A percentile compares a stretch with the other conserved stretches of the same genome.
Conservation (phyloP, 2,113 vertebrate species). For the Corythaixoides concolor region DNA sequence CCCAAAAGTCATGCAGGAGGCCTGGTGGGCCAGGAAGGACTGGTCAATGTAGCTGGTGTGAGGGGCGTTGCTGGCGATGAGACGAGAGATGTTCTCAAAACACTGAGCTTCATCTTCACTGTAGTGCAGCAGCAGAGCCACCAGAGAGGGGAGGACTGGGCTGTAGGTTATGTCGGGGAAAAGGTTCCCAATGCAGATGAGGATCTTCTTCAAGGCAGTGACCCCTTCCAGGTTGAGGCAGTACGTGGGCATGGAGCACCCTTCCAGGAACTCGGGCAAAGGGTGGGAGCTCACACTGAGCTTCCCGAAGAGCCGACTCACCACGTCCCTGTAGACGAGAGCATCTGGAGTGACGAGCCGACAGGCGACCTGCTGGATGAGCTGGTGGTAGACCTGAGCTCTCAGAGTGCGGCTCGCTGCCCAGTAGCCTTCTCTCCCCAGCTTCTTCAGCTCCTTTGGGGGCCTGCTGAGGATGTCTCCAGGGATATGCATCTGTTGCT, state of each 20-base stretch:
- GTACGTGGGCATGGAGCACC: constrained; percentile 81
- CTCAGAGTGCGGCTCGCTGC: constrained; percentile 72
- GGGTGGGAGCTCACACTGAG: constrained; percentile 72
- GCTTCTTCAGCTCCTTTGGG: constrained; percentile 76
- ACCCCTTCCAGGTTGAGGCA: constrained; percentile 81
- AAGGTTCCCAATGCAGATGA: constrained; percentile 76
- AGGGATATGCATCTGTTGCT: constrained; percentile 48
- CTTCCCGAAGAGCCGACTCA: constrained; percentile 75
- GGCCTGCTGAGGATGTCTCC: constrained; percentile 66
- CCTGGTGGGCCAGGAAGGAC: constrained; percentile 83
- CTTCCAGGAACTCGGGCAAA: constrained; percentile 82
- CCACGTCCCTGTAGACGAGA: constrained; percentile 68
- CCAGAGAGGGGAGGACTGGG: constrained; percentile 81
- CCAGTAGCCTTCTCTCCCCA: constrained; percentile 83
- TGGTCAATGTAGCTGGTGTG: constrained; percentile 84
- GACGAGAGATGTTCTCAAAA: constrained; percentile 80
- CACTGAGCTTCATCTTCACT: constrained; percentile 85
- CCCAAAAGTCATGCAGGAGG: constrained; percentile 88
- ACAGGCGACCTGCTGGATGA: constrained; percentile 78
- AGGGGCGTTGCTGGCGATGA: constrained; percentile 79
- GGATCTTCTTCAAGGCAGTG: constrained; percentile 81
- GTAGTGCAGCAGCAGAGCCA: constrained; percentile 85
- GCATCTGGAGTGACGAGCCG: constrained; percentile 72
- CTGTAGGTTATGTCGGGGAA: constrained; percentile 85
- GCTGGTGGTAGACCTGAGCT: constrained; percentile 82